A percentile compares a stretch with the other conserved stretches of the same genome.
These are phyloP conservation scores for Cynaeus angustus DNA, from an alignment of 2,888 invertebrate species.

Conservation along the genomic window DNA sequence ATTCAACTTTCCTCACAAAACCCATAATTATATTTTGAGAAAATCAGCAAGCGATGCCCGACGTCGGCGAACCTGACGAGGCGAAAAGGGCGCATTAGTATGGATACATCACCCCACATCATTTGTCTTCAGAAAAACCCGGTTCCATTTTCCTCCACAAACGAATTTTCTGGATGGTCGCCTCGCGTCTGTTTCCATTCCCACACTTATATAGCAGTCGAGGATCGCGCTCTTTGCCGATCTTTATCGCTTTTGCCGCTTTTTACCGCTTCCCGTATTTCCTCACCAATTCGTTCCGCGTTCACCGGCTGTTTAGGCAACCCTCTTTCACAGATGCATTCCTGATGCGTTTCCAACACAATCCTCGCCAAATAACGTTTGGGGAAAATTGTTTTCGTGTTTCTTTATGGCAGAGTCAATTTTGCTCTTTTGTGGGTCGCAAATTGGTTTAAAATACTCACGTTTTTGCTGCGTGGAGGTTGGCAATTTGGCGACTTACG, in stretches of 20 bases:
- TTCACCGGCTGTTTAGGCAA: constrained; percentile 54
- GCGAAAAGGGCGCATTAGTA: constrained; percentile 62
- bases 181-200: constrained; percentile 68
- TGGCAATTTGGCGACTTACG: no score
- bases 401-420: constrained; percentile 53
- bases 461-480: constrained; percentile 20
- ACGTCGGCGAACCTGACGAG: constrained; percentile 24
- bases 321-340: constrained; percentile 51
- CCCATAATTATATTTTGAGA: not conserved
- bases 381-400: constrained; percentile 29
- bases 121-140: constrained; percentile 72
- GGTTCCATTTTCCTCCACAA: constrained; percentile 72
- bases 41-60: constrained; percentile 36
- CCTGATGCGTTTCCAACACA: constrained; percentile 50
- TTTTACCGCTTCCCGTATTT: constrained; percentile 63
- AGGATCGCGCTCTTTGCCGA: constrained; percentile 62
- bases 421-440: constrained; percentile 44
- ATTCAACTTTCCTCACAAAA: not conserved
- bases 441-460: constrained; percentile 49
- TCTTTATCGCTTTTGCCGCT: constrained; percentile 63
- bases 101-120: constrained; percentile 69
- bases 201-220: constrained; percentile 70
- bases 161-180: constrained; percentile 72
- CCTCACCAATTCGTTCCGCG: constrained; percentile 55
- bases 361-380: constrained; percentile 44